Conservation (phyloP, 2,888 invertebrate genomes). For the Epistrophe eligans region DNA sequence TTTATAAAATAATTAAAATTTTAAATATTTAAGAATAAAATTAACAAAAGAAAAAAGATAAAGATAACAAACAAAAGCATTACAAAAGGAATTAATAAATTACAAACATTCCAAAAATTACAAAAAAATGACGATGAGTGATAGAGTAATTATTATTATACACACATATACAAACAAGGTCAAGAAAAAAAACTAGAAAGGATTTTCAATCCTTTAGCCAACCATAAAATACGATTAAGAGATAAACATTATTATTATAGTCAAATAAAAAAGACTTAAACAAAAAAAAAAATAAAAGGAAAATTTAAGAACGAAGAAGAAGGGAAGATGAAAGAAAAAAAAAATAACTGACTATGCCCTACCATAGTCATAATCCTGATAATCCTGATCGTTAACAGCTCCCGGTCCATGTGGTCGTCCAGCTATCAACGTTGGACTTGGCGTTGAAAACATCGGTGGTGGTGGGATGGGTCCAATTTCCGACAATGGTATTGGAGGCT, state of each 20-base stretch:
- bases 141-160: slow-evolving; percentile 4
- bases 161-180: slow-evolving; percentile 15
- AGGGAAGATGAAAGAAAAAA: neutral
- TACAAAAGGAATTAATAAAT: slow-evolving; percentile 13
- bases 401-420: slow-evolving; percentile 85
- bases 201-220: slow-evolving; percentile 27
- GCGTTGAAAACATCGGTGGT: slow-evolving; percentile 97
- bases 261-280: slow-evolving; percentile 24
- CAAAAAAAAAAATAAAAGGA: neutral
- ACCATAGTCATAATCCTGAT: slow-evolving; percentile 88
- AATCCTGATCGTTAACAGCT: slow-evolving; percentile 83
- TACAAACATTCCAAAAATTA: slow-evolving; percentile 21
- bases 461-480: slow-evolving; percentile 97
- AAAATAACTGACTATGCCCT: slow-evolving; percentile 78
- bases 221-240: slow-evolving; percentile 58
- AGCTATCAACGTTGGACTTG: slow-evolving; percentile 88
- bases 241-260: slow-evolving; percentile 34
- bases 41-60: neutral
- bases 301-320: slow-evolving; percentile 18
- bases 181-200: slow-evolving; percentile 3
- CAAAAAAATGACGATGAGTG: slow-evolving; percentile 31
- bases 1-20: neutral
- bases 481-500: slow-evolving; percentile 95
- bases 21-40: neutral
- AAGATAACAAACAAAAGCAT: slow-evolving; percentile 19